A percentile compares a stretch with the other conserved stretches of the same genome.
Evolutionary conservation across 2,888 invertebrate species (phyloP).

Genomic region (Hydroisotoma schaefferi): DNA sequence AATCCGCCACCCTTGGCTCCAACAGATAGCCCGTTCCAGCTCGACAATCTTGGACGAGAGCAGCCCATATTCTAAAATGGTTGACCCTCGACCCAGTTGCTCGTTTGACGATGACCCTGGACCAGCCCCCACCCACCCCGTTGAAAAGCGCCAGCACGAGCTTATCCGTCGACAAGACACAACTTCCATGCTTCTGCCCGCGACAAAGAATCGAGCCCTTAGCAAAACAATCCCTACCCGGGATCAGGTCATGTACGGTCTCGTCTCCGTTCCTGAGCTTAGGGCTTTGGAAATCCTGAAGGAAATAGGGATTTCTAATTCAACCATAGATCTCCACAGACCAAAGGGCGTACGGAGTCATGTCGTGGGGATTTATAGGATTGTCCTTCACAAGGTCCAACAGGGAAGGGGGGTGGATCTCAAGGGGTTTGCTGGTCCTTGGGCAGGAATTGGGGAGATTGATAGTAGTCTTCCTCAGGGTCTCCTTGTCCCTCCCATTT

Average conservation of each 20-base stretch:
- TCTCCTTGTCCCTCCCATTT: neutral
- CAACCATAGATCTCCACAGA: slow-evolving; percentile 59
- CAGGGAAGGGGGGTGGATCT: neutral
- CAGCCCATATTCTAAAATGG: too few species aligned
- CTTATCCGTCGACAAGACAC: slow-evolving; percentile 28
- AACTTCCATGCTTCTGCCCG: slow-evolving; percentile 26
- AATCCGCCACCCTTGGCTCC: slow-evolving; percentile 40
- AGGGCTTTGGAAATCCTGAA: slow-evolving; percentile 58
- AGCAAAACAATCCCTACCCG: slow-evolving; percentile 32
- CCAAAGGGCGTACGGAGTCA: slow-evolving; percentile 62
- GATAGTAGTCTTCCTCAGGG: neutral
- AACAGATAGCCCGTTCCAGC: neutral
- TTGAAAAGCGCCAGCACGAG: neutral
- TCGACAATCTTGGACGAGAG: slow-evolving; percentile 6
- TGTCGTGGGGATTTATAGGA: slow-evolving; percentile 68
- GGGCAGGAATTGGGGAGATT: neutral
- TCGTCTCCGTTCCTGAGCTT: slow-evolving; percentile 51
- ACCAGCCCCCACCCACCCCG: neutral
- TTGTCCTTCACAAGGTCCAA: slow-evolving; percentile 58
- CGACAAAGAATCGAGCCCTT: slow-evolving; percentile 24
- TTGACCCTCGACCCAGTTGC: too few species aligned
- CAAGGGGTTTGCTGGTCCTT: neutral
- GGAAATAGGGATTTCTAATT: slow-evolving; percentile 61
- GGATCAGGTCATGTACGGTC: slow-evolving; percentile 30
- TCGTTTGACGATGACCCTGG: neutral